Conservation (phyloP, 1,140 invertebrate species). For the Cyrtorhinus lividipennis region DNA sequence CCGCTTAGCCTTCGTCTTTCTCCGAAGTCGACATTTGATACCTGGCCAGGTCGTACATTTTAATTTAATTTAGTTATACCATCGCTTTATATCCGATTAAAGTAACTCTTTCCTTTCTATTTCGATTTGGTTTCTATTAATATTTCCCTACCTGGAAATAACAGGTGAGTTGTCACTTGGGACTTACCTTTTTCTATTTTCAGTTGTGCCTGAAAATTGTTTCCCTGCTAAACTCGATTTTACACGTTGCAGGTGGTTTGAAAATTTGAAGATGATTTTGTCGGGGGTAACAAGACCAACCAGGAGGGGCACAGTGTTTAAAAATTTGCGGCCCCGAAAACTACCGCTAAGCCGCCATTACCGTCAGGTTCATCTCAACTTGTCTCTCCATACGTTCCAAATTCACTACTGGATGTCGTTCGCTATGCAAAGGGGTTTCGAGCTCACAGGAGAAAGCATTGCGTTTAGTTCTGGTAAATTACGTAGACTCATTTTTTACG, state of each 20-base stretch:
- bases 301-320: constrained; percentile 73
- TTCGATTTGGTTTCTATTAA: too few relatives aligned
- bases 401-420: constrained; percentile 98
- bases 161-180: too few relatives aligned
- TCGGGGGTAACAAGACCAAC: constrained; percentile 90
- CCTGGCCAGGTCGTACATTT: too few relatives aligned
- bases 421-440: constrained; percentile 85
- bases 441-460: constrained; percentile 73
- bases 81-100: too few relatives aligned
- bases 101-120: too few relatives aligned
- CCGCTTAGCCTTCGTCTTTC: too few relatives aligned
- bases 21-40: too few relatives aligned
- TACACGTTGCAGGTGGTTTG: constrained; percentile 57
- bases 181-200: too few relatives aligned
- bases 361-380: constrained; percentile 65
- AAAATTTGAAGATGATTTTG: constrained; percentile 90
- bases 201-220: too few relatives aligned
- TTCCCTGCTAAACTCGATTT: too few relatives aligned
- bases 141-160: too few relatives aligned
- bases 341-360: constrained; percentile 88
- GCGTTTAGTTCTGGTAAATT: constrained; percentile 63
- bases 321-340: constrained; percentile 66
- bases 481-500: constrained; percentile 8
- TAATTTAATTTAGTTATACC: too few relatives aligned
- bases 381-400: constrained; percentile 79